These are phyloP conservation scores for Sinohyriopsis cumingii DNA, from an alignment of 2,888 invertebrate species.

Conservation along the genomic window DNA sequence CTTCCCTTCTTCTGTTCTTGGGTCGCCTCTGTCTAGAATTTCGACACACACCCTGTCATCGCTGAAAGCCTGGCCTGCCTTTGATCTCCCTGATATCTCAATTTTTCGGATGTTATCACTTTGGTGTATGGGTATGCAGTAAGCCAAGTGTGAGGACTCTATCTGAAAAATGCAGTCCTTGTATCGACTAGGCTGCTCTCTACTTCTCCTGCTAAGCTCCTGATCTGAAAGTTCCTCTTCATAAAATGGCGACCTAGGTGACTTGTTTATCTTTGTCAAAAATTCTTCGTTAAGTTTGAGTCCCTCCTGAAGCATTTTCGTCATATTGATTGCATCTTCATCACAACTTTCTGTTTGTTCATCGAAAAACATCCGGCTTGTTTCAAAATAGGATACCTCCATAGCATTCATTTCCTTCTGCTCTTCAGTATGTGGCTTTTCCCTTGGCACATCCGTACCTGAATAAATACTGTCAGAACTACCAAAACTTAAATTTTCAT, in stretches of 20 bases:
- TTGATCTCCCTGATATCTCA: slow-evolving; percentile 38
- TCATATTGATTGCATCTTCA: too few relatives aligned
- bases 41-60: slow-evolving; percentile 44
- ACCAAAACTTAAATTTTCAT: too few relatives aligned
- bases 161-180: slow-evolving; percentile 33
- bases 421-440: too few relatives aligned
- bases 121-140: slow-evolving; percentile 27
- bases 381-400: too few relatives aligned
- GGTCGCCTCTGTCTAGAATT: slow-evolving; percentile 13
- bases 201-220: neutral
- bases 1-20: slow-evolving; percentile 8
- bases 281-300: too few relatives aligned
- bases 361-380: too few relatives aligned
- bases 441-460: too few relatives aligned
- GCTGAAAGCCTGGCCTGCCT: slow-evolving; percentile 39
- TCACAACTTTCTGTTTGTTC: too few relatives aligned
- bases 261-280: too few relatives aligned
- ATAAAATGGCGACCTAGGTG: neutral
- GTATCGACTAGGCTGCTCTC: slow-evolving; percentile 17
- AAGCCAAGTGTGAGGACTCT: slow-evolving; percentile 34
- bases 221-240: neutral
- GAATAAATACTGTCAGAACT: too few relatives aligned
- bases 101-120: slow-evolving; percentile 19
- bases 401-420: too few relatives aligned
- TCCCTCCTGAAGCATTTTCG: too few relatives aligned